Evolutionary conservation across 2,888 invertebrate genomes (phyloP).

Genomic region (Sipha maydis): DNA sequence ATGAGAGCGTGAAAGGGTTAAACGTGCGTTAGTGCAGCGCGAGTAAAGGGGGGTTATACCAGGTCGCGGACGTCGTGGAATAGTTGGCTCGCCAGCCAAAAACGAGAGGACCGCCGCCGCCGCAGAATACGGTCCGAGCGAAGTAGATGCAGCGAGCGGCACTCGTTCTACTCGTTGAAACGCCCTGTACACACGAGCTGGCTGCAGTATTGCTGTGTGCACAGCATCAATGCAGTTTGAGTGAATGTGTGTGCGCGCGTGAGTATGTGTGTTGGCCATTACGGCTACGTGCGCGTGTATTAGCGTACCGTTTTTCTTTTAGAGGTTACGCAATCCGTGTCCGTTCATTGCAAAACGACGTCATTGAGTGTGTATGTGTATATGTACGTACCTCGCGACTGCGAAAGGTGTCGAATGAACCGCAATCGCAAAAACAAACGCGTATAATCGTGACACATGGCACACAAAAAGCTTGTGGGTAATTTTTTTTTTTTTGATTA

Average conservation of each 20-base stretch:
- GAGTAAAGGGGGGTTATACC: background rate
- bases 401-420: background rate
- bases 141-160: background rate
- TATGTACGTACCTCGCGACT: background rate
- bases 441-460: no score
- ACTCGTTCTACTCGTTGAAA: background rate
- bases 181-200: background rate
- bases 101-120: background rate
- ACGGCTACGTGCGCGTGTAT: background rate
- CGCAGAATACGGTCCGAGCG: background rate
- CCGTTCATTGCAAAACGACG: constrained; percentile 25
- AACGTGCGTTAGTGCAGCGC: background rate
- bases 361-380: background rate
- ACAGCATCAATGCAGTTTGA: no score
- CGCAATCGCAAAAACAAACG: background rate
- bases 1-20: background rate
- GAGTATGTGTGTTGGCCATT: background rate
- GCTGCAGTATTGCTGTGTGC: background rate
- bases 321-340: background rate
- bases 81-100: background rate
- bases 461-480: background rate
- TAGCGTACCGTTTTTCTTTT: constrained; percentile 4
- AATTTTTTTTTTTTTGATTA: background rate
- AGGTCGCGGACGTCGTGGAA: background rate
- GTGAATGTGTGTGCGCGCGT: background rate